A percentile compares a stretch with the other conserved stretches of the same genome.
phyloP scores from a whole-genome alignment of 2,888 invertebrate genomes.

The Resseliella maxima region DNA sequence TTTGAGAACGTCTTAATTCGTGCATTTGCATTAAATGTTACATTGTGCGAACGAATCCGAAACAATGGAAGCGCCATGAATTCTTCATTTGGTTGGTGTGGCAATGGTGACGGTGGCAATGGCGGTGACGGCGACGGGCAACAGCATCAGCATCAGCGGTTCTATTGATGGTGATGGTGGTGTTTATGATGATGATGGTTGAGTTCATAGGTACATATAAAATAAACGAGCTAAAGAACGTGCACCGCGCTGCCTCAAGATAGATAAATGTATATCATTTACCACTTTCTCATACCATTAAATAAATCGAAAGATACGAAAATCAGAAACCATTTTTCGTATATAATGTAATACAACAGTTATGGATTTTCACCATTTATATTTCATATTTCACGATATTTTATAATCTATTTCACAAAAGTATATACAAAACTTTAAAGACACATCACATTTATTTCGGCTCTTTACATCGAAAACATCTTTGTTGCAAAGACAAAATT shows the following conservation, averaged over 20 bases:
- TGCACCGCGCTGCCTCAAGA: neutral
- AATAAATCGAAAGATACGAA: neutral
- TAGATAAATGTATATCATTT: slow-evolving; percentile 12
- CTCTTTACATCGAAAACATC: no score
- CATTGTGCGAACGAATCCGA: neutral
- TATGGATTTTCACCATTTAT: no score
- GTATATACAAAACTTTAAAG: no score
- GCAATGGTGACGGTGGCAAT: no score
- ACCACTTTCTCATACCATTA: neutral
- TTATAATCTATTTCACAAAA: no score
- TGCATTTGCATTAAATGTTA: neutral
- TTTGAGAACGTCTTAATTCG: slow-evolving; percentile 34
- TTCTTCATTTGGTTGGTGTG: slow-evolving; percentile 53
- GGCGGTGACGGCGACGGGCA: no score
- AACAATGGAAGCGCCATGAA: slow-evolving; percentile 42
- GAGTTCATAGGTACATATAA: neutral
- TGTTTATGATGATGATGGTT: no score
- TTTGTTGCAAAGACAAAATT: no score
- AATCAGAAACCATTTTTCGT: neutral
- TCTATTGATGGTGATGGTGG: no score
- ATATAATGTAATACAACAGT: neutral
- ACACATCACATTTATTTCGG: no score
- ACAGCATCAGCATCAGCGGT: no score
- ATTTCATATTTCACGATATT: no score
- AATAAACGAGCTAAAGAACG: neutral